A percentile compares a stretch with the other conserved stretches of the same genome.
phyloP scores from a whole-genome alignment of 2,113 vertebrate species.

The Pyxicephalus adspersus region DNA sequence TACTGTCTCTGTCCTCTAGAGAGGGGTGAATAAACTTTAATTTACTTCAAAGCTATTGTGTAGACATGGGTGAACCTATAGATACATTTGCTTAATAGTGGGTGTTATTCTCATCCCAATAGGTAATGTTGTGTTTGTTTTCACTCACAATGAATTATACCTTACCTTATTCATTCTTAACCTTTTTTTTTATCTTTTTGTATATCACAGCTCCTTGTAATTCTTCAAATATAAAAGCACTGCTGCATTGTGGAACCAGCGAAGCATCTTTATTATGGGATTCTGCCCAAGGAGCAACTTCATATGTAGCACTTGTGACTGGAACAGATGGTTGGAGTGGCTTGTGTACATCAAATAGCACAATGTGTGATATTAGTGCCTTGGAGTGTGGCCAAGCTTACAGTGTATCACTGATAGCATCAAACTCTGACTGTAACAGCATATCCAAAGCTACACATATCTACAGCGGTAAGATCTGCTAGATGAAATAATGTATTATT shows the following conservation, averaged over 20 bases:
- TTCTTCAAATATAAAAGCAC: constrained; percentile 61
- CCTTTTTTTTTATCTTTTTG: neutral
- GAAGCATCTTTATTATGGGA: constrained; percentile 68
- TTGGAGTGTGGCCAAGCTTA: constrained; percentile 67
- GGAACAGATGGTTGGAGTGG: constrained; percentile 60
- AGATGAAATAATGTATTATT: too few species aligned
- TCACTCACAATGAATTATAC: too few species aligned
- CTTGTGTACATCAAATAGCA: constrained; percentile 62
- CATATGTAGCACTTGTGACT: constrained; percentile 70
- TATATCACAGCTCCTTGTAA: constrained; percentile 71
- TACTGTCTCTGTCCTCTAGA: too few species aligned
- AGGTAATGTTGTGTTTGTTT: too few species aligned
- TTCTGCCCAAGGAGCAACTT: constrained; percentile 38
- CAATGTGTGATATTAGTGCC: constrained; percentile 65
- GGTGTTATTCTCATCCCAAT: too few species aligned
- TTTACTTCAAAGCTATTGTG: too few species aligned
- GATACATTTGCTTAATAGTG: too few species aligned
- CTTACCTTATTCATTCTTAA: too few species aligned
- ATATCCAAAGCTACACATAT: constrained; percentile 68
- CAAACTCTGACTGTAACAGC: constrained; percentile 64
- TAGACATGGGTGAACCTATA: too few species aligned
- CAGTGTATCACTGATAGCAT: constrained; percentile 66
- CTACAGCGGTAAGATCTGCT: constrained; percentile 67
- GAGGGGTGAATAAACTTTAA: too few species aligned
- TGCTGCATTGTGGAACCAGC: constrained; percentile 65